Percentiles rank a stretch among this genome's conserved stretches.
phyloP scores from a whole-genome alignment of 1,140 invertebrate genomes.

The Ditylenchus dipsaci region DNA sequence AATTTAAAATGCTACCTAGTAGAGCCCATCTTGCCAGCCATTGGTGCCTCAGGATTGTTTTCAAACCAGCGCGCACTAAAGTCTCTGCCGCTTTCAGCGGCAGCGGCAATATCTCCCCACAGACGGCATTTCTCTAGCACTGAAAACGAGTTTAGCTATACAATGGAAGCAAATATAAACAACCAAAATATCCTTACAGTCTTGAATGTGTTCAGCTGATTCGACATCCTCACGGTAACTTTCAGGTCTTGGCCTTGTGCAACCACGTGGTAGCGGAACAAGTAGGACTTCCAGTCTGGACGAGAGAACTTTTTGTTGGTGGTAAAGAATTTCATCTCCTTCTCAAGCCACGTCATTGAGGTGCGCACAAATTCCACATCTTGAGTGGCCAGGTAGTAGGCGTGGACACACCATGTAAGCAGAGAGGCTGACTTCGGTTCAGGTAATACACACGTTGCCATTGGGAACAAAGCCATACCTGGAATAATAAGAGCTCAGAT shows the following conservation, averaged over 20 bases:
- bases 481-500: slow-evolving; percentile 2
- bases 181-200: slow-evolving; percentile 4
- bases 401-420: slow-evolving; percentile 76
- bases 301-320: slow-evolving; percentile 61
- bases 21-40: slow-evolving; percentile 39
- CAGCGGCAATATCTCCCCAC: slow-evolving; percentile 79
- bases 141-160: not conserved
- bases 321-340: slow-evolving; percentile 69
- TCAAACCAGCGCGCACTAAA: slow-evolving; percentile 86
- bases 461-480: slow-evolving; percentile 76
- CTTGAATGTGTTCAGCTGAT: slow-evolving; percentile 40
- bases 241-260: slow-evolving; percentile 71
- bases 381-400: slow-evolving; percentile 67
- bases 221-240: slow-evolving; percentile 72
- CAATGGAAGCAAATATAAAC: not conserved
- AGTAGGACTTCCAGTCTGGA: slow-evolving; percentile 63
- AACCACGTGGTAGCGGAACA: slow-evolving; percentile 63
- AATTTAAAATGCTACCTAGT: slow-evolving; percentile 16
- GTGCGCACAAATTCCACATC: slow-evolving; percentile 68
- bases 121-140: slow-evolving; percentile 64
- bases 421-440: slow-evolving; percentile 78
- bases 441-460: slow-evolving; percentile 81
- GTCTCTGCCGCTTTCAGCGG: slow-evolving; percentile 88
- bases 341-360: slow-evolving; percentile 71
- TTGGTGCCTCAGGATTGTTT: slow-evolving; percentile 35